Evolutionary conservation across 2,888 invertebrate genomes (phyloP).

Genomic region (Parthenolecanium corni): DNA sequence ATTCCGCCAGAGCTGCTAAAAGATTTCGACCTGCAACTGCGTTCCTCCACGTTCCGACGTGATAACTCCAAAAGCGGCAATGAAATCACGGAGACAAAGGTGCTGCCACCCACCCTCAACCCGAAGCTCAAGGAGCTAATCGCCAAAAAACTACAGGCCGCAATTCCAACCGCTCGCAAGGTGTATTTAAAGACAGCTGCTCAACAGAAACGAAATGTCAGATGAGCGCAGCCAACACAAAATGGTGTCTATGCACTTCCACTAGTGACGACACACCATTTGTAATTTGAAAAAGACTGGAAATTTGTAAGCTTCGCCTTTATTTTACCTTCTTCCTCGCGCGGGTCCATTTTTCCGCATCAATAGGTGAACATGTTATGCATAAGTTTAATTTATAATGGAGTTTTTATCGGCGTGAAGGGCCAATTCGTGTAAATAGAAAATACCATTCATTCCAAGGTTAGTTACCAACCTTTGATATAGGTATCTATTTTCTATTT

Average conservation of each 20-base stretch:
- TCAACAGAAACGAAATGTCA: constrained; percentile 14
- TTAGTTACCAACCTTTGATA: too few relatives aligned
- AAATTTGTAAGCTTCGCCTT: not conserved
- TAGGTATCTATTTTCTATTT: too few relatives aligned
- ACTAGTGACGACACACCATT: not conserved
- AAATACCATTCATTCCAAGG: too few relatives aligned
- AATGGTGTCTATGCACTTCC: not conserved
- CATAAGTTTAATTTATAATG: too few relatives aligned
- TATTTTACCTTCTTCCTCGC: too few relatives aligned
- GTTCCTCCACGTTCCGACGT: constrained; percentile 2
- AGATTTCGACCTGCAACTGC: constrained; percentile 18
- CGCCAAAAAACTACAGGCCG: constrained; percentile 13
- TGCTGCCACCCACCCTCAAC: not conserved
- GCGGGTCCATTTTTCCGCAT: too few relatives aligned
- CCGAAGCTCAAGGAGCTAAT: not conserved
- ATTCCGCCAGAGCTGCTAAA: constrained; percentile 23
- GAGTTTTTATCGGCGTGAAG: too few relatives aligned
- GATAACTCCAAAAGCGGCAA: not conserved
- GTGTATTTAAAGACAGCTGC: constrained; percentile 11
- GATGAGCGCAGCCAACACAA: not conserved
- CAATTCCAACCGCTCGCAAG: not conserved
- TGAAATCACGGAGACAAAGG: not conserved
- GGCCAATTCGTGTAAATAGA: too few relatives aligned
- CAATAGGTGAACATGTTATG: too few relatives aligned
- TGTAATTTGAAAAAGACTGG: constrained; percentile 10